Evolutionary conservation across 2,113 vertebrate genomes (phyloP).

Genomic region (Pteropus alecto): DNA sequence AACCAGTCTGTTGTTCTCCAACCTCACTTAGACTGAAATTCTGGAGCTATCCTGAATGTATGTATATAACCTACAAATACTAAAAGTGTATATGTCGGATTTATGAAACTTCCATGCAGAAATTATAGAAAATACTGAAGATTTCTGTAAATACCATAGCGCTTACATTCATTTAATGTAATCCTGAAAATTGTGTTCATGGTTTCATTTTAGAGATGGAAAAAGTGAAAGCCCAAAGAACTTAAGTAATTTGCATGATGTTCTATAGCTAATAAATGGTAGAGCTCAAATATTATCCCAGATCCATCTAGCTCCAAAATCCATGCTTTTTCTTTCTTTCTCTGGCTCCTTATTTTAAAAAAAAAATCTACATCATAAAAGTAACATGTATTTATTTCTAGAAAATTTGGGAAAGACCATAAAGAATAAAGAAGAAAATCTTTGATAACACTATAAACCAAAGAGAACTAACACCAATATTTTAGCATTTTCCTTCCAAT

Average conservation of each 20-base stretch:
- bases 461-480: neutral
- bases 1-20: neutral
- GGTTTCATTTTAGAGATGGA: neutral
- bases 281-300: neutral
- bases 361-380: neutral
- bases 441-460: neutral
- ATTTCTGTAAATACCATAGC: neutral
- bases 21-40: neutral
- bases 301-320: neutral
- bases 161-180: neutral
- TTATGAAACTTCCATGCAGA: neutral
- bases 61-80: neutral
- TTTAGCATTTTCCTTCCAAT: neutral
- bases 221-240: neutral
- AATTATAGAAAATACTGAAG: neutral
- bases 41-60: neutral
- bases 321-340: neutral
- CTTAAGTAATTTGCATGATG: neutral
- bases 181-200: neutral
- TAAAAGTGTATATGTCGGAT: neutral
- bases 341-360: neutral
- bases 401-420: neutral
- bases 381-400: neutral
- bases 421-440: neutral
- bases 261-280: neutral